A percentile compares a stretch with the other conserved stretches of the same genome.
These are phyloP conservation scores for Megaceryle maxima DNA, from an alignment of 2,113 vertebrate genomes.

Conservation along the genomic window DNA sequence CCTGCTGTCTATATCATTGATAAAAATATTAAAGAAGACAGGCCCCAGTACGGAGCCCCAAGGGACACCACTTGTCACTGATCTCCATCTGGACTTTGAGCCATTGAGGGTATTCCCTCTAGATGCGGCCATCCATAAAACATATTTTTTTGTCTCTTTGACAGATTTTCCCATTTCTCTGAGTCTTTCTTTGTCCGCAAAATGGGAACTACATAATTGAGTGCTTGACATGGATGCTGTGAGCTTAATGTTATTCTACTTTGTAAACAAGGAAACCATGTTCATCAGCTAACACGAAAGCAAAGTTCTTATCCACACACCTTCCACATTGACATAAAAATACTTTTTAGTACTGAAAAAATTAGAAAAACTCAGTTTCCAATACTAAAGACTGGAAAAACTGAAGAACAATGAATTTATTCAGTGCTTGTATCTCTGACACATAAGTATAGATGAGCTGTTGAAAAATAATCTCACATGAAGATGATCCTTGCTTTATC, in stretches of 20 bases:
- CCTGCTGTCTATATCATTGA: too few species aligned
- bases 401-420: background rate
- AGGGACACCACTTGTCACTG: too few species aligned
- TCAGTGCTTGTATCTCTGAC: background rate
- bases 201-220: background rate
- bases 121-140: too few species aligned
- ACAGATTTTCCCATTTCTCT: background rate
- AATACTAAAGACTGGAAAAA: background rate
- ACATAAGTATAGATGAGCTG: background rate
- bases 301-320: too few species aligned
- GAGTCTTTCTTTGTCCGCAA: background rate
- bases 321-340: too few species aligned
- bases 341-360: too few species aligned
- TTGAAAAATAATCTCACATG: background rate
- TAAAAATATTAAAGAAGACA: too few species aligned
- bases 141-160: background rate
- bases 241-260: background rate
- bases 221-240: background rate
- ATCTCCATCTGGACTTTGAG: too few species aligned
- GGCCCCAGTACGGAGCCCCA: too few species aligned
- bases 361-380: too few species aligned
- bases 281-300: too few species aligned
- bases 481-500: background rate
- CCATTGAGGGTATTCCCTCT: too few species aligned
- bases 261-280: background rate